Evolutionary conservation across 2,113 vertebrate genomes (phyloP), one percentile per base, ranked within the genome.

Genomic region (Camarhynchus parvulus): DNA sequence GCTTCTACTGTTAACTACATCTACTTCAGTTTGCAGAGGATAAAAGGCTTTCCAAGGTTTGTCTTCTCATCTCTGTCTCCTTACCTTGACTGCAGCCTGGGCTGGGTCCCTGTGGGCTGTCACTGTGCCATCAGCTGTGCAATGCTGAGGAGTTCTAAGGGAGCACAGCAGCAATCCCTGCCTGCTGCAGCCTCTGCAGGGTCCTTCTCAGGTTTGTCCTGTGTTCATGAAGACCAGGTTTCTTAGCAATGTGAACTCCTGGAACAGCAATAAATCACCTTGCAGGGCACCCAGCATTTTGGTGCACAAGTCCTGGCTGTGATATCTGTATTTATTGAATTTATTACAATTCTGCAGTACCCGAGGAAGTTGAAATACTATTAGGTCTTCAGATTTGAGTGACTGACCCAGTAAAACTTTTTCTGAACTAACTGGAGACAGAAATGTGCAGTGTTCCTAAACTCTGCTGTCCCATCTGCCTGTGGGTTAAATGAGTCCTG

Each of bases 81-180:
- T 92, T 96, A 22, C 91, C 89, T 96, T 96, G 66, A 22, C 62
- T 90, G 49, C 91, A 78, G 13, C 91, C 91, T 84, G 42, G 85
- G 83, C 93, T 20, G 19, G 62, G 50, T 73, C 80, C 82, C 87
- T 74, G 0, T 2, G 50, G 83, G 78, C 42, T 53, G 61, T 64
- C 90, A 21, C 76, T 12, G 14, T 46, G 84, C 87, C 61, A 58
- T 79, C 86, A 90, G 93, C 94, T 91, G 89, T 41, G 84, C 91
- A 35, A 8, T 95, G 95, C 92, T 95, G 90, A 83, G 87, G 92
- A 92, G 94, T 25, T 86, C 28, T 20, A 39, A 8, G 39, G 50
- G 49, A 73, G 62, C 77, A 5, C 64, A 85, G 25, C 72, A 83
- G 64, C 86, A 66, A 42, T 55, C 46, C 46, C n/a, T 58, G 75